Evolutionary conservation across 2,113 vertebrate genomes (phyloP).

Genomic region (Corydoras maculifer): DNA sequence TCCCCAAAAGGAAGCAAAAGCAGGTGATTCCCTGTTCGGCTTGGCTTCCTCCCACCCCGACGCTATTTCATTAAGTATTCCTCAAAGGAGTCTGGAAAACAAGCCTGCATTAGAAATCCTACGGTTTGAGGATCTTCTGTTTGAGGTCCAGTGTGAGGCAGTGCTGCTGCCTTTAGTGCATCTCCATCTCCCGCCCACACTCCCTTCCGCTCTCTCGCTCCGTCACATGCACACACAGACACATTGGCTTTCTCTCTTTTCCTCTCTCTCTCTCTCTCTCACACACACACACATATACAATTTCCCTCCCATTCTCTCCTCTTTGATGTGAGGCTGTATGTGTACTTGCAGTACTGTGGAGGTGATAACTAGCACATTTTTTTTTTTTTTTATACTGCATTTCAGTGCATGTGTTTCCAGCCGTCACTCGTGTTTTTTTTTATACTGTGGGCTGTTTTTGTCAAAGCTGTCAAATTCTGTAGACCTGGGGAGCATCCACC

Average conservation of each 20-base stretch:
- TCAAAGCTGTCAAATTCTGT: neutral
- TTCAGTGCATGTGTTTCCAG: neutral
- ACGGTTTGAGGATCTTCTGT: constrained; percentile 34
- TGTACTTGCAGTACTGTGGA: constrained; percentile 13
- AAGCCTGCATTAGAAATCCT: constrained; percentile 30
- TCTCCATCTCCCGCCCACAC: constrained; percentile 27
- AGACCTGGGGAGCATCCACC: no score
- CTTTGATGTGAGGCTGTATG: constrained; percentile 31
- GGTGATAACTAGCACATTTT: constrained; percentile 17
- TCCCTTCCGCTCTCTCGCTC: constrained; percentile 25
- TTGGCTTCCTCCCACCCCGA: constrained; percentile 1
- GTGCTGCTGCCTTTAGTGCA: constrained; percentile 31
- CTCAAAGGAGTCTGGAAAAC: constrained; percentile 10
- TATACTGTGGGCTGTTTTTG: neutral
- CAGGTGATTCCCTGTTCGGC: constrained; percentile 17
- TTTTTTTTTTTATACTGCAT: neutral
- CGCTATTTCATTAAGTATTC: constrained; percentile 26
- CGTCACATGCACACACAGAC: constrained; percentile 21
- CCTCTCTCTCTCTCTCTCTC: neutral
- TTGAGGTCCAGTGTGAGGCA: constrained; percentile 28
- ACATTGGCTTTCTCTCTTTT: neutral
- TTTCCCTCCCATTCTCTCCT: constrained; percentile 18
- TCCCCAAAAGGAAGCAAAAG: constrained; percentile 20
- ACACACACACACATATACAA: neutral
- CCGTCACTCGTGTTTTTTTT: neutral